Evolutionary conservation across 2,888 invertebrate species (phyloP), one percentile per base, ranked within the genome.

Genomic region (Pachycephus smyrnensis): DNA sequence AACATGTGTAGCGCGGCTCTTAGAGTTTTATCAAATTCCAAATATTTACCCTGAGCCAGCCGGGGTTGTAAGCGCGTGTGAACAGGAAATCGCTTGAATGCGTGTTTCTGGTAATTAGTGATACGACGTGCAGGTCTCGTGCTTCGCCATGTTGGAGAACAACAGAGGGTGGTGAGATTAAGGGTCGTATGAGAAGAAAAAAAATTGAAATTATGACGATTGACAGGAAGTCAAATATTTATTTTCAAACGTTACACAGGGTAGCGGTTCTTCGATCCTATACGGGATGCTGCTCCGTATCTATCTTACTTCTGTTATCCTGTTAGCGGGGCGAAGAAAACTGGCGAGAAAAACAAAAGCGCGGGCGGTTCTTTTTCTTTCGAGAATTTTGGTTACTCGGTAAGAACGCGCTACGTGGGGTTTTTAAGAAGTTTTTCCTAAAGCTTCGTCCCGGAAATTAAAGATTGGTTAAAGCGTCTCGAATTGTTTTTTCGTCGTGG

Each of bases 1-100:
- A 23, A 55, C 55, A 55, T 23, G 55, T 55, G 55, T 55, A 23
- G 23, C 55, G 6, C 74, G 36, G 30, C 36, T 33, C n/a, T 74
- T 36, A 4, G 33, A n/a, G 74, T 74, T 74, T 36, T 35, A 37
- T 36, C 36, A 36, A 74, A 74, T 30, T 23, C 74, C 15, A 74
- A 74, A 74, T 74, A 74, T 74, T 74, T 74, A 74, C 74, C 11
- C 36, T 74, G 23, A 12, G 23, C 74, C 74, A 74, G 1, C 55
- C 55, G 55, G 23, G 23, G 55, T 55, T 23, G 55, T 2, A 33
- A 1, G 9, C 55, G 55, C 55, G 23, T 55, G 55, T 55, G 55
- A 55, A 55, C 55, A 23, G 55, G 9, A 40, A 40, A 55, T 55
- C 55, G 23, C 23, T 55, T 23, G 55, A 55, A 9, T 55, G 23